Evolutionary conservation across 2,797 vertebrate species (phyloP).

Genomic region (Lepidocolaptes lacrymiger): DNA sequence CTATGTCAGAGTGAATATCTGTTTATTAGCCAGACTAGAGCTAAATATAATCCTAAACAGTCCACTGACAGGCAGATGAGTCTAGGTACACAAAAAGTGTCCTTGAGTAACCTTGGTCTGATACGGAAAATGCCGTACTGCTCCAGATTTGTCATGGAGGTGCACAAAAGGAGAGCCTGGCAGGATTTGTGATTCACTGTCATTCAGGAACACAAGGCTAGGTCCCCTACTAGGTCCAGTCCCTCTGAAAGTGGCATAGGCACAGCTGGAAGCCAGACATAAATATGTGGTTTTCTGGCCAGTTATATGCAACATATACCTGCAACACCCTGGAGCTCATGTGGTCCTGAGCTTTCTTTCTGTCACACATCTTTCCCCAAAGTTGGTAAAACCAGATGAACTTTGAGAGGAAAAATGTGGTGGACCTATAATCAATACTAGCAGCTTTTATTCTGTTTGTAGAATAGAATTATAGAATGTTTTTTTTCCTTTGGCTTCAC

Average conservation of each 20-base stretch:
- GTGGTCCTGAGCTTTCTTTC: background rate
- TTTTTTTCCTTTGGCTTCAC: background rate
- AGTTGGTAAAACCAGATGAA: background rate
- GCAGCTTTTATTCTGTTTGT: background rate
- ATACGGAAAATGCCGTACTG: background rate
- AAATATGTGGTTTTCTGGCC: background rate
- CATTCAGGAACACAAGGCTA: background rate
- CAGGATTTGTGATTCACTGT: background rate
- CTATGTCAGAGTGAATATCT: constrained; percentile 11
- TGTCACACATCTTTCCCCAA: background rate
- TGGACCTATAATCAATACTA: background rate
- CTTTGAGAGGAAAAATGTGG: background rate
- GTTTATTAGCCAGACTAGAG: constrained; percentile 11
- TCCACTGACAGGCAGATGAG: background rate
- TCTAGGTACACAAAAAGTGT: background rate
- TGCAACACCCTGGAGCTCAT: background rate
- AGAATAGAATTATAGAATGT: background rate
- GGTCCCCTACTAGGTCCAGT: background rate
- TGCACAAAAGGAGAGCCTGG: background rate
- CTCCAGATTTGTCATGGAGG: background rate
- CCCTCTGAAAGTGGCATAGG: background rate
- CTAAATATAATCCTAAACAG: constrained; percentile 43
- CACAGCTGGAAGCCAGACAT: background rate
- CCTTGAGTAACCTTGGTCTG: constrained; percentile 7
- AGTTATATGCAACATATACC: background rate